Conservation (phyloP, 2,113 vertebrate genomes). For the Nothobranchius kuhntae region DNA sequence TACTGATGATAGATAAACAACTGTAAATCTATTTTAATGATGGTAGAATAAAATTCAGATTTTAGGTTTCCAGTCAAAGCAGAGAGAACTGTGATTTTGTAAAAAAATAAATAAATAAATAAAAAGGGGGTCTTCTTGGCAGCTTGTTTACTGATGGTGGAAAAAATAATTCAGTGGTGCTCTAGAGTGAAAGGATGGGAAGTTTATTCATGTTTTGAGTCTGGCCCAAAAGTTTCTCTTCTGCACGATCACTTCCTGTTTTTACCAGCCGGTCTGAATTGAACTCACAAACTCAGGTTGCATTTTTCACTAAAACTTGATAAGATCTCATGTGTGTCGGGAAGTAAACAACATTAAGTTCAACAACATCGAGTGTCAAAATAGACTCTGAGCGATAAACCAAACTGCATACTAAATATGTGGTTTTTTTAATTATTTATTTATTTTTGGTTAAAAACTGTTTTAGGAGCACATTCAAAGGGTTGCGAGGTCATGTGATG, state of each 20-base stretch:
- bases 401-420: not conserved
- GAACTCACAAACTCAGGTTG: conserved; percentile 42
- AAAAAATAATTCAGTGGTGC: conserved; percentile 1
- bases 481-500: not conserved
- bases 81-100: not conserved
- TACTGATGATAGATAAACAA: no score
- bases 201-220: conserved; percentile 33
- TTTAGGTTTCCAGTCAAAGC: not conserved
- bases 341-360: not conserved
- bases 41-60: not conserved
- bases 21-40: no score
- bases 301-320: conserved; percentile 25
- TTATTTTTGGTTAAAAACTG: no score
- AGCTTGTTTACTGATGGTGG: conserved; percentile 5
- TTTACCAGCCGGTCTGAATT: conserved; percentile 62
- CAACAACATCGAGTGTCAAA: conserved; percentile 8
- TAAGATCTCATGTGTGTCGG: not conserved
- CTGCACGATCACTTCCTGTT: conserved; percentile 78
- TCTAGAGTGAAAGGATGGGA: conserved; percentile 17
- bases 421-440: no score
- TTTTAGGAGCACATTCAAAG: not conserved
- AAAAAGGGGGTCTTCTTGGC: not conserved
- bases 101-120: not conserved
- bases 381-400: not conserved
- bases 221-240: conserved; percentile 74